Evolutionary conservation across 1,140 invertebrate genomes (phyloP), one percentile per base, ranked within the genome.

Genomic region (Drosophila santomea): DNA sequence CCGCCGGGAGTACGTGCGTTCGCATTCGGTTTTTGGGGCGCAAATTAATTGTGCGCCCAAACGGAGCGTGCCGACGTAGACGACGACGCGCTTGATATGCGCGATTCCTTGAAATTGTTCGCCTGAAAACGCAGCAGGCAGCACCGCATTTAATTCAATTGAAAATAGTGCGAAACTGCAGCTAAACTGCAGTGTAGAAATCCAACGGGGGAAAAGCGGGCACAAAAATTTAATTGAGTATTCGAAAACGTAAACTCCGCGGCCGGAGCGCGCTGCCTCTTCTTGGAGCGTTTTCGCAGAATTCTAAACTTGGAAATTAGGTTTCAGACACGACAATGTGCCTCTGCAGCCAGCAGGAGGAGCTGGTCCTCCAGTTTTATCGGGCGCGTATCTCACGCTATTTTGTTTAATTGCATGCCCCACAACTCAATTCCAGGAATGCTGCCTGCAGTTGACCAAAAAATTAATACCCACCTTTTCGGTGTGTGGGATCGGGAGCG

Each of bases 31-130:
- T 89, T 89, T 89, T 84, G 85, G 77, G 80, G 80, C 85, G 84
- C 84, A 91, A 91, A 91, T 91, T 91, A 91, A 91, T 91, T 91
- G 90, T 90, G 86, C 81, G 74, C 81, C 90, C 90, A 91, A 91
- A 91, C 90, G 90, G 90, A 91, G 90, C 90, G 90, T 91, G 90
- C 90, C 90, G 82, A 81, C 61, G 74, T 67, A 78, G 90, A 91
- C 83, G 83, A 76, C 83, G 90, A 90, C 86, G 90, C 90, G 90
- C 90, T 91, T 91, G 90, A 91, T 91, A 91, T 91, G 90, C 90
- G 88, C 90, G 82, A 91, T 91, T 91, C 90, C 90, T 91, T 91
- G 90, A 91, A 91, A 91, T 91, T 91, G 86, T 85, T 91, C 90
- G 83, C 89, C 82, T 86, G 89, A 91, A 91, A 84, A 80, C 89